Base-by-base conservation (phyloP, 1,140 invertebrate species). In the Apis mellifera region DNA sequence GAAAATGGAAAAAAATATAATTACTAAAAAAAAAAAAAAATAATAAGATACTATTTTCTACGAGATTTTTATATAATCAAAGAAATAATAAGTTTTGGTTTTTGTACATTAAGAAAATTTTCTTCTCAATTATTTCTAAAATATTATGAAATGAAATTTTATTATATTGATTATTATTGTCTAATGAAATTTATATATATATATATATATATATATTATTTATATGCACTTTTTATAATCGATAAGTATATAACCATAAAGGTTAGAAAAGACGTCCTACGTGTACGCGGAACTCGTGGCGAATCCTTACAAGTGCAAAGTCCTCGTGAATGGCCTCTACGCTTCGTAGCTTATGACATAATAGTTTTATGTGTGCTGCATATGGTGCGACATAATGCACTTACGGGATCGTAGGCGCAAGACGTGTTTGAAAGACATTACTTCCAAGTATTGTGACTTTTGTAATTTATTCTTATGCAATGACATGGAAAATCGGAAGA, bases 301-400 rank as follows among this genome's bases (percentile, higher is more conserved):
- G 78, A 85, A 78, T 64, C 69, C 73, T 70, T 64, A 70, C 64
- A 85, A 82, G 73, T 60, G 64, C 76, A 74, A 86, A 85, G 69
- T 86, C 64, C 66, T 83, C 86, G 75, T 80, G 81, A 87, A 86
- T 83, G 85, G 84, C 85, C 84, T 87, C 85, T 76, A 57, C 76
- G 64, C 84, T 86, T 81, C 76, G 84, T 86, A 74, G 87, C 87
- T 89, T 89, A 86, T 92, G 88, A 91, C 90, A 92, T 91, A 92
- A 92, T 89, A 88, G 85, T 85, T 91, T 90, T 90, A 86, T 74
- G 84, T 81, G 83, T 74, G 79, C 66, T 52, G 84, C 66, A 82
- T 64, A 75, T 55, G 81, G 11, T 55, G 23, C 57, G 57, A 17
- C 55, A 23, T 82, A 82, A 60, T 72, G 59, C 57, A 62, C 50